Evolutionary conservation across 2,797 vertebrate species (phyloP).

Genomic region (Urocyon cinereoargenteus): DNA sequence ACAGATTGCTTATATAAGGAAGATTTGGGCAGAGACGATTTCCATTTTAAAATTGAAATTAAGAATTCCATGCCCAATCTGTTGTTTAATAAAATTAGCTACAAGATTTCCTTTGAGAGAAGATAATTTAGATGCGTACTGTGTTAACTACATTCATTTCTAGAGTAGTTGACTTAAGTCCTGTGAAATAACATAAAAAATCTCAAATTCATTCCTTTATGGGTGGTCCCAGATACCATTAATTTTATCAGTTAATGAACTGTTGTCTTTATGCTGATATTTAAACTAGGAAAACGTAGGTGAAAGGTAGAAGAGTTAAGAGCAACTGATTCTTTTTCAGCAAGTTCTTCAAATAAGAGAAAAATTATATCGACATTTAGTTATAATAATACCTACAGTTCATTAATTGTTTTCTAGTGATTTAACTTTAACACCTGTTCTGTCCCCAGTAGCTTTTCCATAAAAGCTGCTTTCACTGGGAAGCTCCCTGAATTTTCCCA

Average conservation of each 20-base stretch:
- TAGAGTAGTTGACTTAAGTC: neutral
- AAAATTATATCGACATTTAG: neutral
- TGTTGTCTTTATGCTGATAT: neutral
- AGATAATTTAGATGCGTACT: neutral
- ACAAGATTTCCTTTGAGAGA: neutral
- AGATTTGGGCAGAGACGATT: neutral
- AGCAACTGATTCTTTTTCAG: neutral
- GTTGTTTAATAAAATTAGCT: conserved; percentile 1
- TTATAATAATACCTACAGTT: neutral
- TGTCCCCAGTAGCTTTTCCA: neutral
- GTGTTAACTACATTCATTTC: neutral
- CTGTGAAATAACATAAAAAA: neutral
- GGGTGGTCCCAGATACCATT: neutral
- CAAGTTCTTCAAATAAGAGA: neutral
- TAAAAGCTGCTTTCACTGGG: neutral
- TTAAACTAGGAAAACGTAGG: neutral
- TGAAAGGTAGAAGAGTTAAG: neutral
- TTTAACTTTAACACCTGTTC: neutral
- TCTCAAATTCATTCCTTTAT: neutral
- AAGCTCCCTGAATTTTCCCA: neutral
- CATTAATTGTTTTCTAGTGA: neutral
- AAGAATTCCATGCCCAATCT: neutral
- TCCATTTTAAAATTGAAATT: neutral
- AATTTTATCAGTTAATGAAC: neutral
- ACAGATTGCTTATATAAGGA: neutral